Evolutionary conservation across 2,797 vertebrate species (phyloP), one percentile per base, ranked within the genome.

Genomic region (Pseudocheirus occidentalis): DNA sequence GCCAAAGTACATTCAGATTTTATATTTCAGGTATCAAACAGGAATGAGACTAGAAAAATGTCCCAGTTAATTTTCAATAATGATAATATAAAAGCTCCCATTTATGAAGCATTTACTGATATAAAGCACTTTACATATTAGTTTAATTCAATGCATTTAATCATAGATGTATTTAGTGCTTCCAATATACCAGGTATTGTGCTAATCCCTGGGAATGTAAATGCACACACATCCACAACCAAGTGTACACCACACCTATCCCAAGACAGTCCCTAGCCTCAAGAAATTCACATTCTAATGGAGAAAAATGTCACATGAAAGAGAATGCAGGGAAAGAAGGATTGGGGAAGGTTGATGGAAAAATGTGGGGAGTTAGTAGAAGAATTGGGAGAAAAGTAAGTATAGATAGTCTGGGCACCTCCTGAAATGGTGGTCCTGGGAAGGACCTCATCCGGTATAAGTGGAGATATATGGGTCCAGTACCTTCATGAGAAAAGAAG

Each of bases 31-130:
- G 57, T 95, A 31, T 53, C 4, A 13, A 87, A 55, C 58, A 90
- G 29, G 16, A 92, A 90, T 57, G 93, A 91, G 16, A 21, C 27
- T 1, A 94, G 34, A 73, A 94, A 11, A 2, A 91, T 92, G 66
- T 87, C 31, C 91, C 94, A 87, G n/a, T 93, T 90, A 92, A 93
- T 89, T 97, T 96, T 18, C 73, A 81, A 24, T 46, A 81, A 27
- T 81, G 73, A 81, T 81, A 81, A 81, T 27, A 46, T 81, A 81
- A 46, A 40, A 81, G 18, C 7, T 81, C 21, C 7, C 7, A 27
- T 46, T 81, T 46, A 81, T 81, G 9, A 46, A 46, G 21, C 6
- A 81, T 21, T 81, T 81, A 3, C 7, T 46, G 40, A 40, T 46
- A 81, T 81, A 46, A 81, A 81, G 7, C 18, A 46, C 3, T 81